Evolutionary conservation across 2,888 invertebrate species (phyloP).

Genomic region (Tetropium fuscum): DNA sequence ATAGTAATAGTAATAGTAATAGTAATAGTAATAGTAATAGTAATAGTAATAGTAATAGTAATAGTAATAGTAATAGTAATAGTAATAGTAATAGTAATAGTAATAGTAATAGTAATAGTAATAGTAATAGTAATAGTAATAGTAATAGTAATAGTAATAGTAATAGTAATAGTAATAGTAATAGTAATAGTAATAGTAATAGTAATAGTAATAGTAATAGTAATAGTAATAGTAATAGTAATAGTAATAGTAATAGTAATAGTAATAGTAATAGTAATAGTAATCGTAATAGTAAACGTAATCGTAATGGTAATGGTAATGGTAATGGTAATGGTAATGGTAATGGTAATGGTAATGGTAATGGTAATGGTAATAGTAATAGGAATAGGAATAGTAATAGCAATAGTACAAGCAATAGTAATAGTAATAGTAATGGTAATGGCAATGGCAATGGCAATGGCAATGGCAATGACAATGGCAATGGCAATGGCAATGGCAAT

Average conservation of each 20-base stretch:
- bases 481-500: neutral
- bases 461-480: neutral
- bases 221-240: neutral
- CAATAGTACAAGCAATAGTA: neutral
- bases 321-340: slow-evolving; percentile 2
- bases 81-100: neutral
- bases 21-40: neutral
- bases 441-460: neutral
- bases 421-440: slow-evolving; percentile 1
- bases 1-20: neutral
- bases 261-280: neutral
- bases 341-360: slow-evolving; percentile 1
- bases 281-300: neutral
- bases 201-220: neutral
- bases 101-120: neutral
- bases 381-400: neutral
- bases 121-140: neutral
- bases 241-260: neutral
- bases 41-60: neutral
- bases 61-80: neutral
- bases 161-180: neutral
- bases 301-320: slow-evolving; percentile 1
- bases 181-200: neutral
- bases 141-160: neutral
- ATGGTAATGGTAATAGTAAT: slow-evolving; percentile 2